A percentile compares a stretch with the other conserved stretches of the same genome.
Evolutionary conservation across 2,888 invertebrate genomes (phyloP).

Genomic region (Nezara viridula): DNA sequence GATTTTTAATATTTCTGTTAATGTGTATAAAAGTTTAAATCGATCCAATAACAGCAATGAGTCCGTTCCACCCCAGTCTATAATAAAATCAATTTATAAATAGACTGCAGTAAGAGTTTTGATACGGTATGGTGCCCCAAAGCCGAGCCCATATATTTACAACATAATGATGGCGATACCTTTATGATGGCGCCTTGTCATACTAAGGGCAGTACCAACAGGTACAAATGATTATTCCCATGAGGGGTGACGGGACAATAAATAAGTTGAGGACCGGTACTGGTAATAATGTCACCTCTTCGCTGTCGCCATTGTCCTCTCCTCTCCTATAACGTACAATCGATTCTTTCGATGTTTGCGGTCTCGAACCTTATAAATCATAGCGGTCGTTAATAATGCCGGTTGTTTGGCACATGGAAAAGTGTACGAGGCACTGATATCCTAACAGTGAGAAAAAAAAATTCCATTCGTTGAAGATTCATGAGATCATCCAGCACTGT

Average conservation of each 20-base stretch:
- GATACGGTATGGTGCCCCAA: neutral
- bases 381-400: neutral
- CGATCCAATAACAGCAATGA: neutral
- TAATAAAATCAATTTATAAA: neutral
- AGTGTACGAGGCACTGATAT: neutral
- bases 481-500: neutral
- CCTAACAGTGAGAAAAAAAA: neutral
- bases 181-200: neutral
- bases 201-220: neutral
- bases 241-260: conserved; percentile 17
- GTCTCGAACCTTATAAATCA: neutral
- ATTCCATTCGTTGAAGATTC: neutral
- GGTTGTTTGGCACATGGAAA: neutral
- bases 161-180: neutral
- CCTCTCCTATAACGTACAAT: conserved; percentile 22
- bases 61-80: neutral
- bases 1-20: too few species aligned
- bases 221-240: conserved; percentile 35
- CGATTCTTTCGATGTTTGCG: conserved; percentile 14
- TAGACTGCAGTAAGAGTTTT: neutral
- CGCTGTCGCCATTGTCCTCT: neutral
- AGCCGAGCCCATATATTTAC: neutral
- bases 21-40: too few species aligned
- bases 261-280: conserved; percentile 11
- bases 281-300: neutral